These are phyloP conservation scores for Rhagonycha lutea DNA, from an alignment of 2,888 invertebrate genomes.

Conservation along the genomic window DNA sequence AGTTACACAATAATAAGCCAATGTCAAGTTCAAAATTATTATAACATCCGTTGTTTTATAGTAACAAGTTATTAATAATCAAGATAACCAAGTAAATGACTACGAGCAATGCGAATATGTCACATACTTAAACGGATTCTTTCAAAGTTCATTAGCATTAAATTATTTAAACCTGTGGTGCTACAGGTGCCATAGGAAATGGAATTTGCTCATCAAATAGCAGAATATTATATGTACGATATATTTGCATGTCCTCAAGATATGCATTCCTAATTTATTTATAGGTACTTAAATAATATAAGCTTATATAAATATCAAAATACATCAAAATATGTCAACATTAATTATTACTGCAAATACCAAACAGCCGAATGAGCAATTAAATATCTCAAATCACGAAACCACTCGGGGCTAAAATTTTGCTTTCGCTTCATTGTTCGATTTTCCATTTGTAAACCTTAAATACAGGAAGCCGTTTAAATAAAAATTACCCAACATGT, in stretches of 20 bases:
- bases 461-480: not conserved
- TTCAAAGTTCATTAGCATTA: slow-evolving; percentile 42
- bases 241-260: slow-evolving; percentile 18
- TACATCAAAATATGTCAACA: not conserved
- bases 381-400: not conserved
- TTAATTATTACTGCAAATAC: not conserved
- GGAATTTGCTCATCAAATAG: slow-evolving; percentile 7
- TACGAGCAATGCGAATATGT: slow-evolving; percentile 15
- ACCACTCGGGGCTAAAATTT: not conserved
- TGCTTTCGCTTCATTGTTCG: not conserved
- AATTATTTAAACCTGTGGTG: slow-evolving; percentile 36
- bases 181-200: slow-evolving; percentile 8
- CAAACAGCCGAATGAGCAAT: not conserved
- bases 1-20: slow-evolving; percentile 39
- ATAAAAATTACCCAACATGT: not conserved
- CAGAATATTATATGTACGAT: slow-evolving; percentile 20
- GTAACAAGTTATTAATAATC: slow-evolving; percentile 14
- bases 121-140: slow-evolving; percentile 28
- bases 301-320: slow-evolving; percentile 2
- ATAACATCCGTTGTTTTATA: slow-evolving; percentile 15
- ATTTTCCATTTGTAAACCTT: not conserved
- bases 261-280: not conserved
- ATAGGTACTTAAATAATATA: not conserved
- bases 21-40: slow-evolving; percentile 20
- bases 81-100: slow-evolving; percentile 19